Base-by-base conservation (phyloP, 1,140 invertebrate species). In the Octopus bimaculoides region DNA sequence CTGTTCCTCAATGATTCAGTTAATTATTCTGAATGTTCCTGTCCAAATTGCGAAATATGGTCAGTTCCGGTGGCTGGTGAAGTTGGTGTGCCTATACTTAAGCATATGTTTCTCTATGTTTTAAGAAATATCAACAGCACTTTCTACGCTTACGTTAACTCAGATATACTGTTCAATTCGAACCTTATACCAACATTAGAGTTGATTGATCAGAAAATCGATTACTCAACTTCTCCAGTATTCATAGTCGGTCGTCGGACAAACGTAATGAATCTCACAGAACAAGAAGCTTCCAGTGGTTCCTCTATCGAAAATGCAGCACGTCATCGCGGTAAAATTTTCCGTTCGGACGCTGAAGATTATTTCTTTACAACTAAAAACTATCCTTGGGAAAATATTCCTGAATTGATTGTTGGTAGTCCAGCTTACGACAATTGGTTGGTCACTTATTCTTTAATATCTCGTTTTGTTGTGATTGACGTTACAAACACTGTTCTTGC, bases 381-480 rank as follows among this genome's bases (percentile, higher is more conserved):
- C 54, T 84, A 81, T 61, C 83, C 83, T 41, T 84, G 83, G 83
- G 5, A 81, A 73, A n/a, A 52, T 61, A 78, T 83, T 54, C 82
- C 81, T 6, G 77, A 80, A 9, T 66, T 84, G 9, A 81, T 83
- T 6, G 78, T 84, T 55, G 83, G 82, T 53, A 74, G 82, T 26
- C 81, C 82, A 9, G 83, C 78, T 7, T 84, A 84, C 69, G 83
- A 84, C 77, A 84, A 84, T 61, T 84, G 79, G 78, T 56, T 84
- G 6, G 83, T 84, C 0, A 73, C 78, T 8, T 55, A 26, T 53
- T 78, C 78, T 9, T 20, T 79, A 26, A 5, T 4, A 10, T 17
- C 52, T 17, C 52, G 76, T 52, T 66, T 79, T 52, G 52, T 78
- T 4, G 78, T 81, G 7, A 66, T 81, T 41, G 80, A 81, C 66